Base-by-base conservation (phyloP, 2,888 invertebrate species). In the Maniola hyperantus region DNA sequence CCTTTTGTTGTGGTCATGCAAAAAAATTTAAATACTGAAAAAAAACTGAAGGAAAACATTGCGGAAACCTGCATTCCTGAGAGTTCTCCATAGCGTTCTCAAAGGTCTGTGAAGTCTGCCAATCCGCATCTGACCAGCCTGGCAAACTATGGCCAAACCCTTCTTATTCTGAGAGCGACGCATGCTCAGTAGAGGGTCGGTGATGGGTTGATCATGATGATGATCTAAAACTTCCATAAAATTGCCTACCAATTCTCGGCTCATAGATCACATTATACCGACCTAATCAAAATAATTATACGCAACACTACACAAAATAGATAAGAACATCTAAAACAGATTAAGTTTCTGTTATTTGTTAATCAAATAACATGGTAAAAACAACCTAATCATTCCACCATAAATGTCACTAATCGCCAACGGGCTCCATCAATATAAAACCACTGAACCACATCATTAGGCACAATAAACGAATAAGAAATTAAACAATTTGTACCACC, bases 401-500 rank as follows among this genome's bases (percentile, higher is more conserved):
- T 87, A 73, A 74, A 84, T 82, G 83, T 84, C 84, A 82, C 79
- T 71, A 75, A 73, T 61, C 68, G 66, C 75, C 75, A 51, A 64
- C 65, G 69, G 69, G 61, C 71, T 53, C 79, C 76, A 74, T 77
- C 77, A 69, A 81, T 81, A 87, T 85, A 85, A 87, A 85, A 81
- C 75, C 79, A 74, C 74, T 79, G 74, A 77, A 75, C 77, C 77
- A 75, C 81, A 82, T 85, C 85, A 88, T 89, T 88, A 89, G 84
- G 83, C 80, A 79, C 82, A 80, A 84, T 81, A 86, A 89, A 88
- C 82, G 83, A 78, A 83, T 86, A 82, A 89, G 84, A 88, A 89
- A 89, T 89, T 86, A 87, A 88, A 87, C 84, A 83, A 88, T 89
- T 89, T 87, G 86, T 89, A 82, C 76, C 80, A 78, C 81, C 79